phyloP scores from a whole-genome alignment of 1,140 invertebrate genomes.

The fruit fly (Drosophila melanogaster) region Release_6_plus_ISO1_MT NC_004354.4:11571501-11572000 shows the following conservation, averaged over 20 bases:
- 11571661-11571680: too few relatives aligned
- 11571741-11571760: neutral
- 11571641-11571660: too few relatives aligned
- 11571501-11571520: too few relatives aligned
- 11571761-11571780: neutral
- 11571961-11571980: slow-evolving; percentile 57
- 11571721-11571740: neutral
- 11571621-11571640: too few relatives aligned
- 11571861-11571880: slow-evolving; percentile 22
- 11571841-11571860: slow-evolving; percentile 6
- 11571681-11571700: too few relatives aligned
- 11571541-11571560: too few relatives aligned
- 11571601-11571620: too few relatives aligned
- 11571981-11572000: slow-evolving; percentile 38
- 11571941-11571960: slow-evolving; percentile 52
- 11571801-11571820: slow-evolving; percentile 14
- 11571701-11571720: neutral
- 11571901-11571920: slow-evolving; percentile 29
- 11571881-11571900: slow-evolving; percentile 30
- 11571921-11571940: slow-evolving; percentile 46
- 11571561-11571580: too few relatives aligned
- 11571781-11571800: neutral
- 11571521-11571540: too few relatives aligned
- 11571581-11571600: too few relatives aligned
- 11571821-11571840: neutral